Percentiles rank a stretch among this genome's conserved stretches.
These are phyloP conservation scores for Ceratotherium simum DNA, from an alignment of 2,113 vertebrate species.

Conservation along the genomic window DNA sequence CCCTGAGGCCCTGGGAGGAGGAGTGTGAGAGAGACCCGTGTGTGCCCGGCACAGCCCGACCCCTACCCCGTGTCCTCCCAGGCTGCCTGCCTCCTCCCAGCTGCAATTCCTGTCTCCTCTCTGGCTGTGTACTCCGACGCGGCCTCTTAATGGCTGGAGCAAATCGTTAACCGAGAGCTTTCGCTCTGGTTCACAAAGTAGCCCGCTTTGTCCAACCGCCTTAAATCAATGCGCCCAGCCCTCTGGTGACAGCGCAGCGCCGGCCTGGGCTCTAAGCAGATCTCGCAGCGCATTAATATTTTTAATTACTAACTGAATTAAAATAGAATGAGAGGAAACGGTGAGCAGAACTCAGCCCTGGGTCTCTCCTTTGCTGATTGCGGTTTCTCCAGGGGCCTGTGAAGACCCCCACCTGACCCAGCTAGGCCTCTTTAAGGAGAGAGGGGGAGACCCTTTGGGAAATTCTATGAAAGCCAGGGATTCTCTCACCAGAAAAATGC, in stretches of 20 bases:
- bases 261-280: background rate
- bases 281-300: background rate
- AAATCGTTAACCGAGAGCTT: background rate
- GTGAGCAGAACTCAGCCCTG: background rate
- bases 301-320: slow-evolving; percentile 50
- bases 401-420: background rate
- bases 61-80: background rate
- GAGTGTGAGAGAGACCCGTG: background rate
- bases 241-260: background rate
- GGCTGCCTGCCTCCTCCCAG: background rate
- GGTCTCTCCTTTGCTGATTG: background rate
- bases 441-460: background rate
- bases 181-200: slow-evolving; percentile 16
- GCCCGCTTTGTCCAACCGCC: background rate
- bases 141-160: background rate
- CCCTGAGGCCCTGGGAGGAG: background rate
- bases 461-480: background rate
- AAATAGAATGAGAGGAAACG: background rate
- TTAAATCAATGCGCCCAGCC: background rate
- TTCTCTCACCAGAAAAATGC: background rate
- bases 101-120: background rate
- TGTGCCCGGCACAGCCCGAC: background rate
- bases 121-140: background rate
- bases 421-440: background rate
- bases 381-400: background rate